phyloP scores from a whole-genome alignment of 2,888 invertebrate species.

The Calliphora vomitoria region DNA sequence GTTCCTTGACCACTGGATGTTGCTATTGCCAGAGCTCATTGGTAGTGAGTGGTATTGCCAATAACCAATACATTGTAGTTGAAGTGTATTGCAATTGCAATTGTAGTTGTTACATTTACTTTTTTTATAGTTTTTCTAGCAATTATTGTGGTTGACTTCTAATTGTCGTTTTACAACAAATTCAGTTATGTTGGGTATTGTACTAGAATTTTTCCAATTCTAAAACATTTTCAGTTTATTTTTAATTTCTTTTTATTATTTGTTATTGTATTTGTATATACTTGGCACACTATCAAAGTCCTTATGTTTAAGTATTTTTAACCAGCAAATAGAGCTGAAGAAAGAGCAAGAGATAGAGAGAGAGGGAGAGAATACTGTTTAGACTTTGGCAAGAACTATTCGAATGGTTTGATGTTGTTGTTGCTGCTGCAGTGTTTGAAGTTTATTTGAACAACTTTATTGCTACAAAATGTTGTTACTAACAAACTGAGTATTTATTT shows the following conservation, averaged over 20 bases:
- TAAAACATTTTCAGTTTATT: conserved; percentile 19
- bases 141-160: conserved; percentile 68
- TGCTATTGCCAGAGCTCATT: conserved; percentile 23
- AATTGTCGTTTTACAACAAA: conserved; percentile 69
- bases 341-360: neutral
- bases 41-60: conserved; percentile 49
- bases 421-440: conserved; percentile 22
- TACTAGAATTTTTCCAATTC: conserved; percentile 16
- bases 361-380: neutral
- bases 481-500: conserved; percentile 17
- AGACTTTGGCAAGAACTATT: conserved; percentile 59
- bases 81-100: conserved; percentile 37
- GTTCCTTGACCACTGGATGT: conserved; percentile 42
- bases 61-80: conserved; percentile 57
- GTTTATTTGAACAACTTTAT: conserved; percentile 62
- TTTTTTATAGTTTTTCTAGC: conserved; percentile 25
- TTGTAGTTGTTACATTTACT: conserved; percentile 23
- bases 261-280: conserved; percentile 19
- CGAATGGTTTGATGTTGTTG: conserved; percentile 13
- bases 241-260: neutral
- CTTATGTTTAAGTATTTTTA: conserved; percentile 31
- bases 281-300: conserved; percentile 61
- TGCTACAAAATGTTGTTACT: conserved; percentile 30
- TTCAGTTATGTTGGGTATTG: conserved; percentile 16
- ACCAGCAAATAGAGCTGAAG: conserved; percentile 15